Conservation (phyloP, 2,113 vertebrate genomes). For the Dinomys branickii region DNA sequence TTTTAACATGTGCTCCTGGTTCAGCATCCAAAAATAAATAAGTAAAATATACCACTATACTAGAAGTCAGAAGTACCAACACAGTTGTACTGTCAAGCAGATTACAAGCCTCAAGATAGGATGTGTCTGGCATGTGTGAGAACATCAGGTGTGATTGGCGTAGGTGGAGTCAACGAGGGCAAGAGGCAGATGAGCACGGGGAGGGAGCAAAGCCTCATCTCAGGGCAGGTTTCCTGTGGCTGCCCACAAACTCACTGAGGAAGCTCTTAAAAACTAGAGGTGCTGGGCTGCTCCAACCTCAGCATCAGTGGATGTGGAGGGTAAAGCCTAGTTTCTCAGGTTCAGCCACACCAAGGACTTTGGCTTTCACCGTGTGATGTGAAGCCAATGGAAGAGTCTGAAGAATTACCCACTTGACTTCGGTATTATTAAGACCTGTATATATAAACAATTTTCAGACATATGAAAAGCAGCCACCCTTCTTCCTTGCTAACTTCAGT, state of each 20-base stretch:
- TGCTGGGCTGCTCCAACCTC: background rate
- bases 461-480: background rate
- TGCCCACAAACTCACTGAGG: background rate
- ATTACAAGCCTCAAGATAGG: background rate
- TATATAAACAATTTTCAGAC: background rate
- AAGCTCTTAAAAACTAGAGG: background rate
- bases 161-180: background rate
- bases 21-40: background rate
- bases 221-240: background rate
- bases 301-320: background rate
- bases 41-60: slow-evolving; percentile 8
- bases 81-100: background rate
- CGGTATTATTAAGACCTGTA: background rate
- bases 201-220: background rate
- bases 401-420: background rate
- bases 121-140: background rate
- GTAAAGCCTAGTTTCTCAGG: background rate
- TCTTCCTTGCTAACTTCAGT: background rate
- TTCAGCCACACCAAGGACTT: background rate
- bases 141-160: background rate
- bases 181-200: background rate
- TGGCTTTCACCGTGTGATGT: background rate
- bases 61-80: background rate
- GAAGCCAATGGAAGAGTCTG: background rate
- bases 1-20: background rate